These are phyloP conservation scores for Vidua chalybeata DNA, from an alignment of 2,113 vertebrate species.

Conservation along the genomic window DNA sequence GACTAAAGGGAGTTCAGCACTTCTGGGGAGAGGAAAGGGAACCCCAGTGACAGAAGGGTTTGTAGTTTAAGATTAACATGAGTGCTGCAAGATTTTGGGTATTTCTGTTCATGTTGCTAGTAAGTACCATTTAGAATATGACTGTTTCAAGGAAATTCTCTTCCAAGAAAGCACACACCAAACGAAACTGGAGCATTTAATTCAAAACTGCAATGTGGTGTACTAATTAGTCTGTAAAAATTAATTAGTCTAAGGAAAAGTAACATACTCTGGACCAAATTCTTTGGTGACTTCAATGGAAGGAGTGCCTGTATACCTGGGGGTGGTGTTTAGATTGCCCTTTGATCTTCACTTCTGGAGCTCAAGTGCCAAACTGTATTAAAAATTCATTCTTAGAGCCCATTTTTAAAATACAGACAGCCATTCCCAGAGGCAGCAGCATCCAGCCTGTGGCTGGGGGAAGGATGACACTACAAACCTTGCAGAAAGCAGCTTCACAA, in stretches of 20 bases:
- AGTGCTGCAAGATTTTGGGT: neutral
- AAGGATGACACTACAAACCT: neutral
- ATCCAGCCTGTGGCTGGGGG: neutral
- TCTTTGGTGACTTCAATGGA: neutral
- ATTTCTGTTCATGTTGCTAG: neutral
- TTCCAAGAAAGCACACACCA: neutral
- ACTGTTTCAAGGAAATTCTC: neutral
- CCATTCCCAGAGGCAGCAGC: neutral
- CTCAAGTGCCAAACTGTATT: neutral
- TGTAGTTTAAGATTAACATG: neutral
- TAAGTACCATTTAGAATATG: neutral
- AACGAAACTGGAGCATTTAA: neutral
- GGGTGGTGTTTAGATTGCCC: neutral
- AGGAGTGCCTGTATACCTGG: neutral
- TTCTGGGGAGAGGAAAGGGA: neutral
- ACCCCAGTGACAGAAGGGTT: neutral
- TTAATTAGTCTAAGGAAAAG: slow-evolving; percentile 23
- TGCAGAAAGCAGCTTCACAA: neutral
- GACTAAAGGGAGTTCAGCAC: neutral
- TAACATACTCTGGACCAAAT: neutral
- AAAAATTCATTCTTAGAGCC: slow-evolving; percentile 6
- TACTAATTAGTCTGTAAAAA: slow-evolving; percentile 29
- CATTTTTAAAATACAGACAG: neutral
- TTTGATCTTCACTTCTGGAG: slow-evolving; percentile 47
- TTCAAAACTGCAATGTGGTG: neutral